Percentiles rank a stretch among this genome's conserved stretches.
These are phyloP conservation scores for Pseudonaja textilis DNA, from an alignment of 2,113 vertebrate genomes.

Conservation along the genomic window DNA sequence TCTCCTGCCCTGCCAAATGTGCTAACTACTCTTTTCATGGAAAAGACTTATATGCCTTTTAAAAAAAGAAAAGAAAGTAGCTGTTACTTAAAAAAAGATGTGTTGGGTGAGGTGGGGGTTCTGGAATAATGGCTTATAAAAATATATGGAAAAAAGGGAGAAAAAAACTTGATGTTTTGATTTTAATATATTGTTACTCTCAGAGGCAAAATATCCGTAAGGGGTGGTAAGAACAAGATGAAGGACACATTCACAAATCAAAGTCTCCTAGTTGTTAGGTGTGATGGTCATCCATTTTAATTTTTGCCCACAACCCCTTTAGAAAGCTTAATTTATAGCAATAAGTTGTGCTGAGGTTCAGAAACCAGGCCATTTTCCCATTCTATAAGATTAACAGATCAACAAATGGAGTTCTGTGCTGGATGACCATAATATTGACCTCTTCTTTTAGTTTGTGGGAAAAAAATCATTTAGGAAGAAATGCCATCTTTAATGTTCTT, in stretches of 20 bases:
- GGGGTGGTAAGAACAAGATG: background rate
- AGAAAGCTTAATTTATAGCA: conserved; percentile 18
- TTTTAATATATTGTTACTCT: conserved; percentile 50
- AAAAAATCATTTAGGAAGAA: background rate
- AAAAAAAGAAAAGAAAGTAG: conserved; percentile 52
- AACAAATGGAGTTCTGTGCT: background rate
- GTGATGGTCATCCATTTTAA: background rate
- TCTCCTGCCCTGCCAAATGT: conserved; percentile 61
- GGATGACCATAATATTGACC: background rate
- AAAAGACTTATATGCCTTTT: conserved; percentile 60
- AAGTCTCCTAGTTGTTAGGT: background rate
- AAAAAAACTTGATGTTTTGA: conserved; percentile 57
- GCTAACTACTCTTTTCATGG: conserved; percentile 60
- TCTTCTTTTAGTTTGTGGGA: background rate
- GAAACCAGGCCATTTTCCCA: background rate
- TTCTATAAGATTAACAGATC: background rate
- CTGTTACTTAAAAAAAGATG: background rate
- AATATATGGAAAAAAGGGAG: conserved; percentile 56
- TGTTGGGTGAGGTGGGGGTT: background rate
- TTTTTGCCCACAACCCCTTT: background rate
- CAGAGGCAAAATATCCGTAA: background rate
- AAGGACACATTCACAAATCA: background rate
- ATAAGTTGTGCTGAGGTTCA: background rate
- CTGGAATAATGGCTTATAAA: conserved; percentile 57
- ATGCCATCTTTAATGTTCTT: background rate